A percentile compares a stretch with the other conserved stretches of the same genome.
Evolutionary conservation across 2,113 vertebrate genomes (phyloP).

Genomic region (Microcebus ravelobensis): DNA sequence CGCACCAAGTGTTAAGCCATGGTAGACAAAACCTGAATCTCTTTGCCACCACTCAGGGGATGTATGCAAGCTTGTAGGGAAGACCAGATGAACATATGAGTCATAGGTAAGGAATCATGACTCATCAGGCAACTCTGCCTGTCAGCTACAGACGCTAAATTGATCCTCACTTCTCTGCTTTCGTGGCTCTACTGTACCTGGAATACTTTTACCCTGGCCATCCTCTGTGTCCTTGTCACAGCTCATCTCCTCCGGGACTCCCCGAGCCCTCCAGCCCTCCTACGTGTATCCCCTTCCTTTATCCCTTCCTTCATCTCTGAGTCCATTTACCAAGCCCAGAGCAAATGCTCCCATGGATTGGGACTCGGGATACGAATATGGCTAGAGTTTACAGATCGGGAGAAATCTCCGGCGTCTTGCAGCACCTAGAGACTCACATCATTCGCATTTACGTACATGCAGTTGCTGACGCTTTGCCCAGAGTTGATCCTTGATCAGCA

Average conservation of each 20-base stretch:
- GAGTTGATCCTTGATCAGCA: neutral
- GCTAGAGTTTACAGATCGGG: no score
- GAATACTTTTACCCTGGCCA: neutral
- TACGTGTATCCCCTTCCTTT: neutral
- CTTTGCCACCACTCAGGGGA: neutral
- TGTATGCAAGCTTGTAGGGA: neutral
- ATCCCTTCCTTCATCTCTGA: neutral
- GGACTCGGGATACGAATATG: neutral
- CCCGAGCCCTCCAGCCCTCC: neutral
- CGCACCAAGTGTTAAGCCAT: neutral
- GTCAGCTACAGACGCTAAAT: neutral
- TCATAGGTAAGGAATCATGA: neutral
- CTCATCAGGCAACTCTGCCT: neutral
- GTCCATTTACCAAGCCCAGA: neutral
- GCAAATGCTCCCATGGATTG: neutral
- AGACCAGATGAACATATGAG: neutral
- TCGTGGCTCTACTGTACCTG: rapidly evolving
- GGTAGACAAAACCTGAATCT: neutral
- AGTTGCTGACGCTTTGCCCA: neutral
- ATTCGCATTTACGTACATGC: neutral
- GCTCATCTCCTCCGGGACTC: neutral
- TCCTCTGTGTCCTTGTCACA: neutral
- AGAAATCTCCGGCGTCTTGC: neutral
- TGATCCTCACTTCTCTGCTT: neutral
- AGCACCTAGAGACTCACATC: neutral